Base-by-base conservation (phyloP, 2,113 vertebrate species). In the Coturnix japonica region DNA sequence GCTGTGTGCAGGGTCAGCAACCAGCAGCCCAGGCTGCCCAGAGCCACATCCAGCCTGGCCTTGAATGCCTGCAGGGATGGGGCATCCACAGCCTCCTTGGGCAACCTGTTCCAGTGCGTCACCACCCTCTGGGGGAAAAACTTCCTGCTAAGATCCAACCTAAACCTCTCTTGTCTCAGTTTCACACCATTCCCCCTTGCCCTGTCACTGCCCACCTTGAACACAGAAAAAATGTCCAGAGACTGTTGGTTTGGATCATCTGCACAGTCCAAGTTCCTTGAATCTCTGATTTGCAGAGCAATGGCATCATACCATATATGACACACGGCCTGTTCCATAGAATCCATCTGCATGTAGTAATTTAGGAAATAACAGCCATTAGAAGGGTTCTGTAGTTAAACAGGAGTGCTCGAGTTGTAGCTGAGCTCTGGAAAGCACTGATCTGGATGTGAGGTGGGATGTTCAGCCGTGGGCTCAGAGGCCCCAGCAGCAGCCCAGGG, bases 361-460 rank as follows among this genome's bases (percentile, higher is more conserved):
- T 4, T 13, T 14, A 28, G 64, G 31, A 51, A 85, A 77, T 31
- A 74, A 81, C 78, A 33, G 43, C 21, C 25, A 37, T 51, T 61
- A 51, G 74, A 49, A 91, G 87, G 64, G 56, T 59, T 69, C 70
- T 88, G 6, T 41, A 59, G 51, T 23, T 69, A 53, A 96, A 26
- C 30, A 4, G 20, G 19, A 35, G 7, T 64, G 64, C 53, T 91
- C 9, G 51, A 39, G 54, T 61, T 83, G 13, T 1, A 43, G 15
- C 33, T 7, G 17, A 74, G 20, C 43, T 77, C 13, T 76, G 67
- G n/a, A 37, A 95, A 83, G 37, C 3, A 84, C 79, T 15, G 23
- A 59, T 13, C 43, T 9, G 49, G 67, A 41, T 35, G 30, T 0
- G 28, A 70, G 31, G 21, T 70, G 30, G 57, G 88, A 88, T 39